These are phyloP conservation scores for Keiferia lycopersicella DNA, from an alignment of 2,888 invertebrate genomes.

Conservation along the genomic window DNA sequence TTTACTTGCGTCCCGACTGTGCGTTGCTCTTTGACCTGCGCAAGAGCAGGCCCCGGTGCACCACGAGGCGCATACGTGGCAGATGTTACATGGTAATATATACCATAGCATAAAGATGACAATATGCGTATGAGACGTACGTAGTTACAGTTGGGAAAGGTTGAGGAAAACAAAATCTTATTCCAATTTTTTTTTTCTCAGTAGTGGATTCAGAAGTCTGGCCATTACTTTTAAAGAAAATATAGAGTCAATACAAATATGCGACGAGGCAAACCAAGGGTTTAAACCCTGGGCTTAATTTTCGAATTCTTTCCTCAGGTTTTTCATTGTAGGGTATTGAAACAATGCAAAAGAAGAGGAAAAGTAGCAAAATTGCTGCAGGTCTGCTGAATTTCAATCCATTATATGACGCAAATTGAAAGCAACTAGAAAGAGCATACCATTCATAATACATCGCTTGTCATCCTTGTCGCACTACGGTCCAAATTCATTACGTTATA, in stretches of 20 bases:
- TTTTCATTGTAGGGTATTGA: neutral
- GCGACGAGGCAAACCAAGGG: too few species aligned
- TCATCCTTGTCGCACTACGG: neutral
- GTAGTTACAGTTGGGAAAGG: neutral
- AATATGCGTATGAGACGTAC: neutral
- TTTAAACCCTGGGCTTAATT: slow-evolving; percentile 38
- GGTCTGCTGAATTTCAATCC: neutral
- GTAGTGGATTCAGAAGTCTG: too few species aligned
- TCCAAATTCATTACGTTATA: neutral
- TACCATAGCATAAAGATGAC: slow-evolving; percentile 1
- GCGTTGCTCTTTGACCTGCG: slow-evolving; percentile 52
- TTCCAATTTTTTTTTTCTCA: too few species aligned
- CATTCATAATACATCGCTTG: neutral
- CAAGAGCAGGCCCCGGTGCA: neutral
- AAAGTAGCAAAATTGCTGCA: neutral
- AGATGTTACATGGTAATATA: neutral
- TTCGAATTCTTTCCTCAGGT: slow-evolving; percentile 5
- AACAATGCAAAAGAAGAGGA: neutral
- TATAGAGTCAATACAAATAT: too few species aligned
- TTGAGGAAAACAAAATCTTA: neutral
- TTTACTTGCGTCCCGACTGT: slow-evolving; percentile 45
- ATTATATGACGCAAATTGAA: slow-evolving; percentile 3
- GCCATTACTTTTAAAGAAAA: too few species aligned
- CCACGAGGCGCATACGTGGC: neutral
- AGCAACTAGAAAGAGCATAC: neutral